Conservation (phyloP, 2,113 vertebrate genomes). For the Nothoprocta pentlandii region DNA sequence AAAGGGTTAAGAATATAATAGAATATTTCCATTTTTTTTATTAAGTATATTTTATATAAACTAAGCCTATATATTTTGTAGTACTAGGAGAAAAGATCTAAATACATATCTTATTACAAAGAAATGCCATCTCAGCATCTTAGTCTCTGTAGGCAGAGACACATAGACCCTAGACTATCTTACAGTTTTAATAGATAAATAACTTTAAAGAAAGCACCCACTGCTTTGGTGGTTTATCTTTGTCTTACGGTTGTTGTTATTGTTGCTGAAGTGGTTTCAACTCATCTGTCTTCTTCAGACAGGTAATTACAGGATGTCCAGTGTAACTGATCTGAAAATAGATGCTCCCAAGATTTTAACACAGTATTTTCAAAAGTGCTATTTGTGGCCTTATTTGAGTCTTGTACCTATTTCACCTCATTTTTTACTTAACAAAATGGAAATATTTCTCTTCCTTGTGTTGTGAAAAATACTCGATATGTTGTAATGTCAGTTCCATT, state of each 20-base stretch:
- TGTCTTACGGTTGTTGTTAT: neutral
- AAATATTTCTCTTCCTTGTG: neutral
- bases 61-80: neutral
- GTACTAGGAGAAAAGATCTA: neutral
- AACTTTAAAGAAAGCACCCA: neutral
- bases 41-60: neutral
- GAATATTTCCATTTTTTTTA: neutral
- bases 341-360: neutral
- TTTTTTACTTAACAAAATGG: neutral
- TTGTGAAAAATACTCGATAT: neutral
- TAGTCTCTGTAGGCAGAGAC: neutral
- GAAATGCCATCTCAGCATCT: neutral
- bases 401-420: neutral
- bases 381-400: neutral
- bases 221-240: neutral
- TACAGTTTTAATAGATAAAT: neutral
- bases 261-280: neutral
- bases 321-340: neutral
- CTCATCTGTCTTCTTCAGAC: neutral
- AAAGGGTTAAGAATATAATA: neutral
- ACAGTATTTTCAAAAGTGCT: neutral
- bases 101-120: neutral
- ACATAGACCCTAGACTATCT: neutral
- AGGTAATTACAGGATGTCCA: neutral
- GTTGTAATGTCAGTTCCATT: neutral